These are phyloP conservation scores for Tortricodes alternella DNA, from an alignment of 2,888 invertebrate species.

Conservation along the genomic window DNA sequence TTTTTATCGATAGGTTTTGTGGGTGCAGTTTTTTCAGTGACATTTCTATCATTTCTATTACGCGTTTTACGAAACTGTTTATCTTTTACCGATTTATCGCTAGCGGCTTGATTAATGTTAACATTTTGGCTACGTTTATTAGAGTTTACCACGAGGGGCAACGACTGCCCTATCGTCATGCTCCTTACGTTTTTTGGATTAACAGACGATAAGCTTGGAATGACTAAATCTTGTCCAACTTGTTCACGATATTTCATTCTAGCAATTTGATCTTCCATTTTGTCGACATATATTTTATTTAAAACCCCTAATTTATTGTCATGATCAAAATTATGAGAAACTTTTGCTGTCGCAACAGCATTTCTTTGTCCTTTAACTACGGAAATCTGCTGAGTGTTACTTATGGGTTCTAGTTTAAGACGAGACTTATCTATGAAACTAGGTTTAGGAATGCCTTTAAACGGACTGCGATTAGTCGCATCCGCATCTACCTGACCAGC, in stretches of 20 bases:
- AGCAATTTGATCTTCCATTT: conserved; percentile 48
- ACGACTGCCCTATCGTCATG: conserved; percentile 55
- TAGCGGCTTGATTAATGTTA: background rate
- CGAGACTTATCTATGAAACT: background rate
- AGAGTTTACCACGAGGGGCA: conserved; percentile 15
- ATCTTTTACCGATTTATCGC: conserved; percentile 11
- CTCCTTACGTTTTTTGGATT: conserved; percentile 62
- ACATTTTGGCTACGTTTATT: conserved; percentile 5
- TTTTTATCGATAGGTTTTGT: background rate
- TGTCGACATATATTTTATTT: conserved; percentile 16
- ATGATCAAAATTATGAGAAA: background rate
- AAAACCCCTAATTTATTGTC: conserved; percentile 31
- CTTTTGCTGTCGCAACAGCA: background rate
- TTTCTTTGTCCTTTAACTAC: conserved; percentile 1
- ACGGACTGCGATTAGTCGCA: background rate
- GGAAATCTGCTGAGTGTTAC: conserved; percentile 25
- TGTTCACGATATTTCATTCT: conserved; percentile 48
- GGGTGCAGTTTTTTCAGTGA: conserved; percentile 16
- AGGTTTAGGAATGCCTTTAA: background rate
- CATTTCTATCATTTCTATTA: conserved; percentile 16
- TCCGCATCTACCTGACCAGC: background rate
- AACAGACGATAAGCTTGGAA: conserved; percentile 43
- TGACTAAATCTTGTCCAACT: conserved; percentile 47
- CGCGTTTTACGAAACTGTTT: conserved; percentile 20
- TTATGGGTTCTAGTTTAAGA: conserved; percentile 15